phyloP scores from a whole-genome alignment of 2,797 vertebrate genomes.

The Hapalemur alaotrensis region DNA sequence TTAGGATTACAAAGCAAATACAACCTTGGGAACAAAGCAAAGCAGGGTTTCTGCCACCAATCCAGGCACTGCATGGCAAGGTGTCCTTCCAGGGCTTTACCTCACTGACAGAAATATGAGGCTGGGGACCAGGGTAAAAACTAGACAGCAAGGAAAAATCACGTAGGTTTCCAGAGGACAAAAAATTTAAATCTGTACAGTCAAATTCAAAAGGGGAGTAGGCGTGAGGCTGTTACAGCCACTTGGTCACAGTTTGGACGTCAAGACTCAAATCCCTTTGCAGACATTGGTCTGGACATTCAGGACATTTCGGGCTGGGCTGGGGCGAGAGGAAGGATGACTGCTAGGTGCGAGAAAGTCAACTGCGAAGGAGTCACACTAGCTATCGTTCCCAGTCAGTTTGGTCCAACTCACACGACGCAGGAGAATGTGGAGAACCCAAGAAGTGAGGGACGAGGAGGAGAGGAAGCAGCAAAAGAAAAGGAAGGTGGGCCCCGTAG shows the following conservation, averaged over 20 bases:
- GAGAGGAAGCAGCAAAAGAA: neutral
- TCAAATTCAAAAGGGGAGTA: neutral
- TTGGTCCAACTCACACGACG: neutral
- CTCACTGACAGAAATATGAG: neutral
- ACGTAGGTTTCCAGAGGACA: neutral
- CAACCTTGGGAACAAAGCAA: neutral
- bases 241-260: neutral
- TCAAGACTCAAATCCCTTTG: neutral
- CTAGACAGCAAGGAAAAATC: neutral
- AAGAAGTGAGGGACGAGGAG: rapidly evolving
- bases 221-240: rapidly evolving
- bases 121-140: neutral
- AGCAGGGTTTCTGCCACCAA: neutral
- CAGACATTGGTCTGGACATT: neutral
- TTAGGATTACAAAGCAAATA: constrained; percentile 11
- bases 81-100: neutral
- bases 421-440: neutral
- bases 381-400: neutral
- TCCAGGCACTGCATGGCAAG: neutral
- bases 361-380: neutral
- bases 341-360: rapidly evolving
- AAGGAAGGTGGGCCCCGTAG: too few species aligned
- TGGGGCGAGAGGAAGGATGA: rapidly evolving
- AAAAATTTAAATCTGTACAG: neutral
- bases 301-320: neutral